A percentile compares a stretch with the other conserved stretches of the same genome.
phyloP scores from a whole-genome alignment of 2,113 vertebrate genomes.

The Psophia crepitans region DNA sequence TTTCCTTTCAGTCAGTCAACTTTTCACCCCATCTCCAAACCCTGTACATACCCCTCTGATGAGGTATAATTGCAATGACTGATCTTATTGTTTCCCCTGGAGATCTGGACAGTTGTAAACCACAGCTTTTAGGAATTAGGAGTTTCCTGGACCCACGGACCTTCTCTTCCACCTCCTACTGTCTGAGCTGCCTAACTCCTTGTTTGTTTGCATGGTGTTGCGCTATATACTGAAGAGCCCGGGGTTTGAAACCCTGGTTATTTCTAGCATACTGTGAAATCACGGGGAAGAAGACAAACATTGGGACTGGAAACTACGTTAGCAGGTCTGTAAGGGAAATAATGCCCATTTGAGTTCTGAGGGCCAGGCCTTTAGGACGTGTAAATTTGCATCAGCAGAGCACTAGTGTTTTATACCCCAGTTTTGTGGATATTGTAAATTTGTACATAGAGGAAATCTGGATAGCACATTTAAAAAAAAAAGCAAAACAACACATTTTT shows the following conservation, averaged over 20 bases:
- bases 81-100: not conserved
- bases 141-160: not conserved
- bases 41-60: not conserved
- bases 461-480: not conserved
- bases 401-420: not conserved
- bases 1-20: not conserved
- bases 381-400: not conserved
- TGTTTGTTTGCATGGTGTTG: not conserved
- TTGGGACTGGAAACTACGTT: not conserved
- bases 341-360: not conserved
- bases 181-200: not conserved
- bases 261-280: not conserved
- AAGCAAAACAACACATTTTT: not conserved
- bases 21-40: not conserved
- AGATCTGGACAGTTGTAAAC: not conserved
- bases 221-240: not conserved
- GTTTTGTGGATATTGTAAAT: not conserved
- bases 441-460: not conserved
- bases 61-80: not conserved
- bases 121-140: not conserved
- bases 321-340: not conserved
- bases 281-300: not conserved
- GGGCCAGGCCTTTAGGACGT: not conserved
- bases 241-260: not conserved
- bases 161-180: not conserved